Evolutionary conservation across 2,113 vertebrate genomes (phyloP), one percentile per base, ranked within the genome.

Genomic region (Upupa epops): DNA sequence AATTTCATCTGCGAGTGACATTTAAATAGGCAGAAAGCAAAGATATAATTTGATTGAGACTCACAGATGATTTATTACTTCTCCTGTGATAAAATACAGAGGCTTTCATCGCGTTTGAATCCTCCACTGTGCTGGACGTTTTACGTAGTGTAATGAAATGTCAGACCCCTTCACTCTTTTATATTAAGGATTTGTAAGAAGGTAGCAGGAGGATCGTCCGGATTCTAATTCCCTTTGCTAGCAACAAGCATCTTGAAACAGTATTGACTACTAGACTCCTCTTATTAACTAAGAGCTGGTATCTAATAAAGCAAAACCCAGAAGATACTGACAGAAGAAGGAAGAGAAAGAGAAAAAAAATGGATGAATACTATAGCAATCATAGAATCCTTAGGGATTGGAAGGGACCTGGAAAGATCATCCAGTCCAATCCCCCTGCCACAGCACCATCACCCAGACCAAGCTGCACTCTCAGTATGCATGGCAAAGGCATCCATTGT

Each of bases 41-140:
- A 92, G 37, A 77, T 76, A 80, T 85, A 6, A 93, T 94, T 93
- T 91, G 85, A 91, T 94, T 71, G 76, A 92, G 72, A 87, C 89
- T 93, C 87, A 83, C 64, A 77, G 55, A 31, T 88, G 51, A 82
- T 93, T 89, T 95, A 86, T 95, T 83, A 75, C 55, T 72, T 92
- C 31, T 91, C 37, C 61, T 88, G 48, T 80, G 84, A 92, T 77
- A 88, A 91, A 95, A 95, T 22, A 68, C 64, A 83, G 75, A 59
- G 68, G 51, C 18, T 87, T 94, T 83, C 71, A 80, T 79, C 54
- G 34, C 46, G n/a, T 95, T 24, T 83, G 52, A 93, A 70, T 88
- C 28, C 16, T 94, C 48, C 36, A 58, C 84, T 92, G 58, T 86
- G 34, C 21, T 75, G 40, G n/a, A 60, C 88, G 40, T 18, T 92